Evolutionary conservation across 2,888 invertebrate species (phyloP).

Genomic region (Lutraria lutraria): DNA sequence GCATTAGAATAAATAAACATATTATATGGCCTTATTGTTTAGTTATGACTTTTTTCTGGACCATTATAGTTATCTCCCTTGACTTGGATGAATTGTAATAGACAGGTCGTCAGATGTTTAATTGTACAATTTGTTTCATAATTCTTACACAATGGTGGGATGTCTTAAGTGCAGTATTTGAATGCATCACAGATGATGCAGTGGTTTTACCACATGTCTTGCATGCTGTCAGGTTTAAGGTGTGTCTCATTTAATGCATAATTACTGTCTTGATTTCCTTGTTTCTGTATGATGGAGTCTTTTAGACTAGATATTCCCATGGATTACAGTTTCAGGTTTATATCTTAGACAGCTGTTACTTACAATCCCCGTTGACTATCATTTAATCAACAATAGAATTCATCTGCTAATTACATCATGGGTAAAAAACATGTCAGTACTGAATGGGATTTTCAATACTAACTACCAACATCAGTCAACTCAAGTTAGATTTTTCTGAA

Average conservation of each 20-base stretch:
- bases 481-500: background rate
- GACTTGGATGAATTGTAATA: no score
- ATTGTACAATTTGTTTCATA: no score
- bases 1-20: no score
- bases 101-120: no score
- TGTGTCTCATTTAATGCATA: constrained; percentile 13
- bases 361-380: constrained; percentile 8
- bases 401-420: constrained; percentile 59
- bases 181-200: background rate
- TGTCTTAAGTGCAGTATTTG: no score
- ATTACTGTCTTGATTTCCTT: constrained; percentile 8
- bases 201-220: background rate
- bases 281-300: background rate
- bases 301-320: constrained; percentile 33
- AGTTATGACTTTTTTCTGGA: no score
- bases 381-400: constrained; percentile 40
- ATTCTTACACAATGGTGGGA: no score
- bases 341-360: constrained; percentile 28
- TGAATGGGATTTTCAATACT: background rate
- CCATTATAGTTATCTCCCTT: no score
- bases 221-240: background rate
- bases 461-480: background rate
- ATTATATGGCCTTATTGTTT: no score
- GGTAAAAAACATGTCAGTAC: constrained; percentile 26
- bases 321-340: constrained; percentile 37